These are phyloP conservation scores for Cyclopterus lumpus DNA, from an alignment of 2,797 vertebrate genomes.

Conservation along the genomic window DNA sequence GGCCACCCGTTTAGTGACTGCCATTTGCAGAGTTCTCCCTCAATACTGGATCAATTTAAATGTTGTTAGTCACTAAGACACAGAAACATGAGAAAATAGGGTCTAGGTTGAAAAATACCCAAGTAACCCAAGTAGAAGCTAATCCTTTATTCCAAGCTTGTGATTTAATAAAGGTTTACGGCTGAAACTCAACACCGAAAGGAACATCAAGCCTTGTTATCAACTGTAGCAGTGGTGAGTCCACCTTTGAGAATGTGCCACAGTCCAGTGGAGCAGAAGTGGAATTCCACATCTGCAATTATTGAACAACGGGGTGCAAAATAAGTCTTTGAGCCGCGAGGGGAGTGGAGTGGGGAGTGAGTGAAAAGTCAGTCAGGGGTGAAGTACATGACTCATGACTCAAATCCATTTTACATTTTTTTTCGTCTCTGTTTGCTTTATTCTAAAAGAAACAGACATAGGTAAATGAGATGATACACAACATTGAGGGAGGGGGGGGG, in stretches of 20 bases:
- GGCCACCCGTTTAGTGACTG: neutral
- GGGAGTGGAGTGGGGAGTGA: constrained; percentile 9
- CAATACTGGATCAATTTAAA: no score
- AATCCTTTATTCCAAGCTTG: neutral
- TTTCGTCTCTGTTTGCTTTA: constrained; percentile 81
- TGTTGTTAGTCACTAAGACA: no score
- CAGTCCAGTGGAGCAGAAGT: constrained; percentile 77
- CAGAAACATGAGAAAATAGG: no score
- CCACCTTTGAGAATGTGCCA: constrained; percentile 61
- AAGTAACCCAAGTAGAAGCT: neutral
- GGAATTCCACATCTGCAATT: constrained; percentile 81
- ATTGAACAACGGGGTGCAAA: constrained; percentile 78
- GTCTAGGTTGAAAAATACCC: neutral
- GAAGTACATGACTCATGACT: constrained; percentile 48
- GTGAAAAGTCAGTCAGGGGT: constrained; percentile 37
- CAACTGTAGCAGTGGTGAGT: constrained; percentile 39
- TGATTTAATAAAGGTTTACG: neutral
- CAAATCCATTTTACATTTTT: constrained; percentile 24
- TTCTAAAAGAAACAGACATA: constrained; percentile 82
- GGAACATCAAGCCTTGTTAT: constrained; percentile 1
- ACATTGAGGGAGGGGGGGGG: constrained; percentile 49
- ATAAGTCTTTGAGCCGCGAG: constrained; percentile 63
- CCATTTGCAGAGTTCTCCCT: no score
- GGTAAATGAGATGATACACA: constrained; percentile 81
- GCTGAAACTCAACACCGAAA: constrained; percentile 4